Evolutionary conservation across 2,888 invertebrate genomes (phyloP), one percentile per base, ranked within the genome.

Genomic region (Drosophila helvetica): DNA sequence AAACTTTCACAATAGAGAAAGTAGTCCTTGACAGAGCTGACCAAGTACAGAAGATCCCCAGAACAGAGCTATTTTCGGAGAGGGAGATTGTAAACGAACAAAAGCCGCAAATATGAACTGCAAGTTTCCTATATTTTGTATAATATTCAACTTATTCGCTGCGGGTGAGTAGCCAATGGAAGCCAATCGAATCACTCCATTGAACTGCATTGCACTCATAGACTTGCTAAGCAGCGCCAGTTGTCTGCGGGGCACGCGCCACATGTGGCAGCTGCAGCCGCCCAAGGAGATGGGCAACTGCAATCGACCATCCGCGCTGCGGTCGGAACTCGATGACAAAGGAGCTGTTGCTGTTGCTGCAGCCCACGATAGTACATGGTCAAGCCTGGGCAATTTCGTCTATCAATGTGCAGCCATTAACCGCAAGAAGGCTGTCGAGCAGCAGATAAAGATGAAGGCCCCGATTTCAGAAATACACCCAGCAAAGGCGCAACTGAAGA

Each of bases 261-360:
- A 78, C 75, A 81, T 84, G 77, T 82, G 87, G 81, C 79, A 65
- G 55, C 54, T 30, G 19, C 30, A 52, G 27, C 22, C 22, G 0
- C 15, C 67, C 48, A 53, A 61, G n/a, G 52, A 48, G 19, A n/a
- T 48, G 46, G 33, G n/a, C 64, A 70, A 66, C 61, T 81, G 87
- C 61, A 57, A 52, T 30, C 62, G 56, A 19, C 62, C 61, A 46
- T 55, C 67, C 38, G 55, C 64, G 50, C 22, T 66, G 75, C 55
- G 50, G n/a, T 17, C 46, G 8, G n/a, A n/a, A 38, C 7, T 38
- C 10, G 54, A 55, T 3, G 12, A 22, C 7, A 61, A 64, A 65
- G 46, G 12, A 17, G 33, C 38, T 15, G 47, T 53, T 17, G 33
- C 43, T n/a, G 58, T 53, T 61, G 51, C 61, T 51, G 66, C 42